A percentile compares a stretch with the other conserved stretches of the same genome.
These are phyloP conservation scores for Lepus americanus DNA, from an alignment of 2,113 vertebrate species.

Conservation along the genomic window DNA sequence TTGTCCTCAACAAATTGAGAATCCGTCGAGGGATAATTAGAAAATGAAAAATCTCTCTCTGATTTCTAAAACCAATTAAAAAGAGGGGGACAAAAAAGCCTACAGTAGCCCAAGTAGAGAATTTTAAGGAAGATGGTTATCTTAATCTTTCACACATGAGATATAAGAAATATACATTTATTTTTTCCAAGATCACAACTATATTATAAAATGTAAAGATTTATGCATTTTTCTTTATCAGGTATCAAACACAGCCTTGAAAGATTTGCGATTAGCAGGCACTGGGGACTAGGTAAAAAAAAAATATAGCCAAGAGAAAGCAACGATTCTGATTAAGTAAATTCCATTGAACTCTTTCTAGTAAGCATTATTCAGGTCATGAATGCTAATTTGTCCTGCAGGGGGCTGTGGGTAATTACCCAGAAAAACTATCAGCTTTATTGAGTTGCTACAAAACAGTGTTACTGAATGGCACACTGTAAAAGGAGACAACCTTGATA, in stretches of 20 bases:
- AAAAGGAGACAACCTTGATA: conserved; percentile 87
- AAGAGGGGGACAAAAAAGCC: conserved; percentile 21
- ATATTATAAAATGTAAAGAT: conserved; percentile 71
- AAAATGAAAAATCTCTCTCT: conserved; percentile 49
- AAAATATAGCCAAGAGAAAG: conserved; percentile 87
- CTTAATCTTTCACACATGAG: conserved; percentile 52
- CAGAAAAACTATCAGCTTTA: conserved; percentile 91
- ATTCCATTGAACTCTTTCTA: conserved; percentile 92
- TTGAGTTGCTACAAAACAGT: conserved; percentile 90
- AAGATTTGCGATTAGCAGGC: conserved; percentile 85
- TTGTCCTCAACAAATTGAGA: conserved; percentile 66
- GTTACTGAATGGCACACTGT: conserved; percentile 85
- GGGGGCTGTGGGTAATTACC: conserved; percentile 92
- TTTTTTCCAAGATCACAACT: conserved; percentile 69
- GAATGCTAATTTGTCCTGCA: conserved; percentile 92
- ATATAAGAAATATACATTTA: conserved; percentile 14
- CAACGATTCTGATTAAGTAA: conserved; percentile 92
- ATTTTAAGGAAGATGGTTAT: conserved; percentile 49
- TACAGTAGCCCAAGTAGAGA: conserved; percentile 62
- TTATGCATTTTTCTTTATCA: conserved; percentile 68
- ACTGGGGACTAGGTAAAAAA: conserved; percentile 82
- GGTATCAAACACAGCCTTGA: conserved; percentile 82
- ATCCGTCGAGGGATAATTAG: conserved; percentile 60
- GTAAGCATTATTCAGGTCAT: conserved; percentile 92
- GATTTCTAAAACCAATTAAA: conserved; percentile 65